A percentile compares a stretch with the other conserved stretches of the same genome.
Evolutionary conservation across 1,140 invertebrate species (phyloP).

Genomic region (Eupeodes corollae): DNA sequence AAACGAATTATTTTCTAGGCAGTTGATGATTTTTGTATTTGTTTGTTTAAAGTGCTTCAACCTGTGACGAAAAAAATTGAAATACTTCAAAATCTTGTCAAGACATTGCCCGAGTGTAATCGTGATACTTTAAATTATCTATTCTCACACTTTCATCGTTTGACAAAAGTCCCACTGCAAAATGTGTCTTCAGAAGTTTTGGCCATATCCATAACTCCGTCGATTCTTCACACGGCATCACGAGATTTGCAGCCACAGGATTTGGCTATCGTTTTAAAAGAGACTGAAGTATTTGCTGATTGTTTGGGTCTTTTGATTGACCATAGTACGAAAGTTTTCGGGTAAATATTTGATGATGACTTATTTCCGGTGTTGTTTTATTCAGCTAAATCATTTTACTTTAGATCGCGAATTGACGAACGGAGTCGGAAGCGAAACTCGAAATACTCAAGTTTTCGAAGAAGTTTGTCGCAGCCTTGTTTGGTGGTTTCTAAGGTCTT

Average conservation of each 20-base stretch:
- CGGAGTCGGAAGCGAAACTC: too few relatives aligned
- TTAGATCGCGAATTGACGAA: too few relatives aligned
- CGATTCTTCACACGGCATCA: conserved; percentile 31
- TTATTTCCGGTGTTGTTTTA: too few relatives aligned
- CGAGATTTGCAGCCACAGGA: conserved; percentile 24
- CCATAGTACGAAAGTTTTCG: conserved; percentile 31
- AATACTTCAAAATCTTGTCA: conserved; percentile 31
- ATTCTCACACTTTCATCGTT: conserved; percentile 29
- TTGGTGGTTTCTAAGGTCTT: too few relatives aligned
- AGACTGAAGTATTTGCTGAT: conserved; percentile 26
- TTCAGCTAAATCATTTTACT: too few relatives aligned
- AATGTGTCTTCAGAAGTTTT: conserved; percentile 30
- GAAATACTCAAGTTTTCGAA: too few relatives aligned
- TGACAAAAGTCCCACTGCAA: conserved; percentile 33
- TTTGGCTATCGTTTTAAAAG: conserved; percentile 22
- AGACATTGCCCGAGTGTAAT: conserved; percentile 29
- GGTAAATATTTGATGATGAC: conserved; percentile 25
- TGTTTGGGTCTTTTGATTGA: conserved; percentile 35
- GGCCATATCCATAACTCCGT: conserved; percentile 27
- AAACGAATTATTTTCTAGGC: background rate
- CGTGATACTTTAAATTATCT: conserved; percentile 32
- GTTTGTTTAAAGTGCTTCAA: conserved; percentile 17
- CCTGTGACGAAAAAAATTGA: conserved; percentile 26
- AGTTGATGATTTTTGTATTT: background rate
- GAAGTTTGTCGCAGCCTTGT: too few relatives aligned